Percentiles rank a stretch among this genome's conserved stretches.
Conservation (phyloP, 2,797 vertebrate genomes). For the Merluccius polli region DNA sequence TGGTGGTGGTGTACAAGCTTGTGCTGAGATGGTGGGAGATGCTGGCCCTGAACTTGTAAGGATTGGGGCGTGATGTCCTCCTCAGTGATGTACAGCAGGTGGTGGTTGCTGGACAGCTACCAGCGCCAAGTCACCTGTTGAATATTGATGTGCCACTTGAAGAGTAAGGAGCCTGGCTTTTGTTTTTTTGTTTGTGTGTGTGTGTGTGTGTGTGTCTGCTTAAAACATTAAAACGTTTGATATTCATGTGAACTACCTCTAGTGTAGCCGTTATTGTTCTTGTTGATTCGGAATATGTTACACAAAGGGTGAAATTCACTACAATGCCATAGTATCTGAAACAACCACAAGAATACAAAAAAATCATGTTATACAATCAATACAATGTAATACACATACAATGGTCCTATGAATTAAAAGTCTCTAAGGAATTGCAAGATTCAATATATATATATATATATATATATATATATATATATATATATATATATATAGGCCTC, state of each 20-base stretch:
- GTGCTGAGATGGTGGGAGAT: background rate
- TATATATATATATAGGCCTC: too few relatives aligned
- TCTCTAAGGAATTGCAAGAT: background rate
- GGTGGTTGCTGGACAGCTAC: background rate
- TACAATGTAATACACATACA: background rate
- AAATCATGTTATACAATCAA: background rate
- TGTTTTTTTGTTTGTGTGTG: background rate
- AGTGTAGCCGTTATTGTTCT: background rate
- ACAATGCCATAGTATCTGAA: background rate
- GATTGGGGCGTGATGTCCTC: background rate
- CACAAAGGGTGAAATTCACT: background rate
- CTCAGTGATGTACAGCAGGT: background rate
- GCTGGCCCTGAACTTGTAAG: background rate
- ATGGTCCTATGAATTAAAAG: background rate
- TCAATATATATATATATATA: too few relatives aligned
- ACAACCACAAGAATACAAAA: background rate
- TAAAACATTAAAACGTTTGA: background rate
- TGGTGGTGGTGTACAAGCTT: background rate
- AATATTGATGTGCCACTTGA: background rate
- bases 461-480: too few relatives aligned
- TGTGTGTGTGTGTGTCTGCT: background rate
- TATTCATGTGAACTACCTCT: background rate
- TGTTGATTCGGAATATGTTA: background rate
- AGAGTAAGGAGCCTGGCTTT: background rate
- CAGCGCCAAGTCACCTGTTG: conserved; percentile 1